A percentile compares a stretch with the other conserved stretches of the same genome.
Evolutionary conservation across 2,113 vertebrate genomes (phyloP).

Genomic region (Porphyrio hochstetteri): DNA sequence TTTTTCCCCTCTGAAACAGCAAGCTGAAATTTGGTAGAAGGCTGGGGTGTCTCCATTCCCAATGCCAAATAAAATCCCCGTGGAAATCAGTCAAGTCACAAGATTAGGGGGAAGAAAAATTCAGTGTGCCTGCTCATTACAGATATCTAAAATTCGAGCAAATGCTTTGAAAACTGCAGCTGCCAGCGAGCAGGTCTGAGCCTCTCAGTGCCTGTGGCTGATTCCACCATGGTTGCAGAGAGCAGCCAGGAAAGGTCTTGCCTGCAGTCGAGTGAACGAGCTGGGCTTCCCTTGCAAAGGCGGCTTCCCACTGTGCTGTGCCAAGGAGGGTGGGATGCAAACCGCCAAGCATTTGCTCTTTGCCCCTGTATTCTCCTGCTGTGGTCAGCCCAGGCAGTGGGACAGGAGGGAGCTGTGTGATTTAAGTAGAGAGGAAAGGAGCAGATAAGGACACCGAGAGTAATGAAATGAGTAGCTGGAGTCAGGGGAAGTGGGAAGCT

Average conservation of each 20-base stretch:
- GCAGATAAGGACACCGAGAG: slow-evolving; percentile 11
- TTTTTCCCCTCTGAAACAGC: neutral
- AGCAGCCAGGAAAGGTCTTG: accelerated
- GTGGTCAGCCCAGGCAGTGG: neutral
- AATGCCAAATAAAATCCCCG: neutral
- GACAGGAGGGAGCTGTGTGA: neutral
- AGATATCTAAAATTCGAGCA: neutral
- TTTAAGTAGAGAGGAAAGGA: neutral
- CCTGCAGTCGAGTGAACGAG: neutral
- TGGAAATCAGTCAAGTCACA: neutral
- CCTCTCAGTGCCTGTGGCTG: neutral
- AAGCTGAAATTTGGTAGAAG: neutral
- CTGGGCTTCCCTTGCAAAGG: neutral
- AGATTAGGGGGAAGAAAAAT: neutral
- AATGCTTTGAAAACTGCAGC: neutral
- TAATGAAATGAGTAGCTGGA: neutral
- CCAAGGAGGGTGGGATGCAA: neutral
- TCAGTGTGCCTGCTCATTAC: neutral
- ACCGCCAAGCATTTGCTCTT: neutral
- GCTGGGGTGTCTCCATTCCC: neutral
- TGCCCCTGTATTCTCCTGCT: neutral
- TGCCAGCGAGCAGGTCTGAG: neutral
- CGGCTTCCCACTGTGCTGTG: neutral
- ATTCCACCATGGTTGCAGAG: accelerated
- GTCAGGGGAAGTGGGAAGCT: slow-evolving; percentile 32